Conservation (phyloP, 2,888 invertebrate genomes). For the Operophtera brumata region DNA sequence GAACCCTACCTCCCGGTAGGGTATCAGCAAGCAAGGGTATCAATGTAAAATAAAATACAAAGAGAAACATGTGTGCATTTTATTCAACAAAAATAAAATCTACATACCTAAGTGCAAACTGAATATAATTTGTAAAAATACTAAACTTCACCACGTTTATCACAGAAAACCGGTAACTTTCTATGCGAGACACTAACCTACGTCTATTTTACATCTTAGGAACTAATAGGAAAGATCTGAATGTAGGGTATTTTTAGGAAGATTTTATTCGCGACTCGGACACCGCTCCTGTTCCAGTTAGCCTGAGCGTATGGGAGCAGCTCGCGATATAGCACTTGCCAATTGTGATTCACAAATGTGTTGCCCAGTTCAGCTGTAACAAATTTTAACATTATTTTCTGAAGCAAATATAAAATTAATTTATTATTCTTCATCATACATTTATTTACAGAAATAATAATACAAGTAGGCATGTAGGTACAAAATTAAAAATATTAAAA, state of each 20-base stretch:
- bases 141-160: conserved; percentile 3
- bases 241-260: conserved; percentile 78
- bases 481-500: too few relatives aligned
- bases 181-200: not conserved
- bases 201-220: conserved; percentile 7
- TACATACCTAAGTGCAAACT: not conserved
- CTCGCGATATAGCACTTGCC: conserved; percentile 80
- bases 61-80: not conserved
- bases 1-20: too few relatives aligned
- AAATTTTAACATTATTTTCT: conserved; percentile 2
- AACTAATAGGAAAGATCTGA: conserved; percentile 49
- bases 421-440: too few relatives aligned
- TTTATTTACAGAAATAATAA: too few relatives aligned
- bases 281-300: conserved; percentile 78
- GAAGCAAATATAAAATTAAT: too few relatives aligned
- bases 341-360: conserved; percentile 80
- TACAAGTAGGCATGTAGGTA: too few relatives aligned
- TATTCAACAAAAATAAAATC: not conserved
- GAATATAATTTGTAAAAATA: not conserved
- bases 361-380: conserved; percentile 79
- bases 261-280: conserved; percentile 76
- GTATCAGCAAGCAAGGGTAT: not conserved
- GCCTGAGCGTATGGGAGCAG: conserved; percentile 78
- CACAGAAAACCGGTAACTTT: conserved; percentile 32
- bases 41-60: not conserved